A percentile compares a stretch with the other conserved stretches of the same genome.
Conservation (phyloP, 2,113 vertebrate species). For the Sakesphorus luctuosus region DNA sequence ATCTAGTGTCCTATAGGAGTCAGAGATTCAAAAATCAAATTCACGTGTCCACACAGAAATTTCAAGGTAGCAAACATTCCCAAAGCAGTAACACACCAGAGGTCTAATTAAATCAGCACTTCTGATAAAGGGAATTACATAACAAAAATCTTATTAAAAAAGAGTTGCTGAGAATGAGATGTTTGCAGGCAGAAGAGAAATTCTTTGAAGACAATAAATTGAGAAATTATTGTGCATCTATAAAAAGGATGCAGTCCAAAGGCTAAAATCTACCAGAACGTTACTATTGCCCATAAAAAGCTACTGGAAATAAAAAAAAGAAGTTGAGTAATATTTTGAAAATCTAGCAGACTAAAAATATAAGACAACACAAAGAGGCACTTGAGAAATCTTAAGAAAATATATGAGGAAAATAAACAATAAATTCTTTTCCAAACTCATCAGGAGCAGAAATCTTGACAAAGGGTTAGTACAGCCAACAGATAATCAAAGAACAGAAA, state of each 20-base stretch:
- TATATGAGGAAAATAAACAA: background rate
- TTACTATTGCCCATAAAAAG: background rate
- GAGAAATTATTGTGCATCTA: background rate
- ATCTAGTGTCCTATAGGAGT: constrained; percentile 25
- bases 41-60: background rate
- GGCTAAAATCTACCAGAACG: background rate
- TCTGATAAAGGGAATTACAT: background rate
- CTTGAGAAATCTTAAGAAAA: background rate
- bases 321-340: background rate
- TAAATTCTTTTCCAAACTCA: background rate
- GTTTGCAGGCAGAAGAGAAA: background rate
- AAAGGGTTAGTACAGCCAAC: background rate
- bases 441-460: background rate
- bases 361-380: background rate
- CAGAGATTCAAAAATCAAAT: background rate
- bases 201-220: background rate
- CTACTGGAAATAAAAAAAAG: background rate
- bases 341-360: background rate
- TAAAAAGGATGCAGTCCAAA: background rate
- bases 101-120: background rate
- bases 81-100: background rate
- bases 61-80: background rate
- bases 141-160: background rate
- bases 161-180: background rate
- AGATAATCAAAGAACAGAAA: background rate